A percentile compares a stretch with the other conserved stretches of the same genome.
These are phyloP conservation scores for Cydia amplana DNA, from an alignment of 1,140 invertebrate genomes.

Conservation along the genomic window DNA sequence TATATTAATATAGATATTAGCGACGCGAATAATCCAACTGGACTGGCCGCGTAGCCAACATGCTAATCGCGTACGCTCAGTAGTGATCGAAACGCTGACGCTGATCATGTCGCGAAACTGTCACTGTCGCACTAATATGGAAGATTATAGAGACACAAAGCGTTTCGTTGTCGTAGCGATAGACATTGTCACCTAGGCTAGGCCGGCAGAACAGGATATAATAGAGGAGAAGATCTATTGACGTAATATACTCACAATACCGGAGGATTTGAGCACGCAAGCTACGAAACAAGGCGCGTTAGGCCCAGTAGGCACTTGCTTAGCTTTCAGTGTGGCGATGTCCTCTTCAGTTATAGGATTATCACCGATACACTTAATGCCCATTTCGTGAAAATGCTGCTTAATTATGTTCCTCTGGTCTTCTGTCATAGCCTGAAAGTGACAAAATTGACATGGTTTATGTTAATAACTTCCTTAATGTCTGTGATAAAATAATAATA, in stretches of 20 bases:
- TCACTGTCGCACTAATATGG: too few species aligned
- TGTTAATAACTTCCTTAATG: not conserved
- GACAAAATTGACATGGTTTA: not conserved
- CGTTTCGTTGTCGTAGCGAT: too few species aligned
- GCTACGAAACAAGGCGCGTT: conserved; percentile 65
- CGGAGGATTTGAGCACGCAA: conserved; percentile 60
- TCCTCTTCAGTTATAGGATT: conserved; percentile 55
- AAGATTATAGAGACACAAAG: too few species aligned
- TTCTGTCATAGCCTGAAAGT: conserved; percentile 57
- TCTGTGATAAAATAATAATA: not conserved
- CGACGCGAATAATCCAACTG: too few species aligned
- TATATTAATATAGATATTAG: too few species aligned
- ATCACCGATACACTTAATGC: conserved; percentile 56
- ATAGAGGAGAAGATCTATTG: conserved; percentile 32
- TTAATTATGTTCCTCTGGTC: conserved; percentile 62
- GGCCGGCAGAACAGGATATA: too few species aligned
- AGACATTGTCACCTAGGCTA: too few species aligned
- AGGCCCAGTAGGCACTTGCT: conserved; percentile 50
- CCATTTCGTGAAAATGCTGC: conserved; percentile 56
- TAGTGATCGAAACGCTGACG: too few species aligned
- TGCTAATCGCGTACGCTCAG: too few species aligned
- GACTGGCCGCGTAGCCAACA: too few species aligned
- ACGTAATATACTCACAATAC: conserved; percentile 55
- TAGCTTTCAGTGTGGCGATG: conserved; percentile 49
- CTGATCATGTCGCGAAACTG: too few species aligned